phyloP scores from a whole-genome alignment of 2,888 invertebrate species.

The Torymus auratus region DNA sequence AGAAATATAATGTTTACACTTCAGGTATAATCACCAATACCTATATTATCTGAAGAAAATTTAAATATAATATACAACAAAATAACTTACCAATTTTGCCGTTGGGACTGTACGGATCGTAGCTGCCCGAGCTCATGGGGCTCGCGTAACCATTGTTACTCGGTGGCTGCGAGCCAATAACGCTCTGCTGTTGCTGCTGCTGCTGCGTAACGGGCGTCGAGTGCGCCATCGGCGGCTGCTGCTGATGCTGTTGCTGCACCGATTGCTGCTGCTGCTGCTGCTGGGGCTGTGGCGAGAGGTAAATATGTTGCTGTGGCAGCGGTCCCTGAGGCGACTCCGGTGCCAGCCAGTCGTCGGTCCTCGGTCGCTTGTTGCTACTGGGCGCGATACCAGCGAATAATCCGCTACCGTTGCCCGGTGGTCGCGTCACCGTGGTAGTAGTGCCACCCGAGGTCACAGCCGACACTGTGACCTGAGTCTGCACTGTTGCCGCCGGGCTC shows the following conservation, averaged over 20 bases:
- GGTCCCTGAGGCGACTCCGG: conserved; percentile 80
- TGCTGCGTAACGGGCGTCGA: conserved; percentile 62
- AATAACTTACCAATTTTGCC: conserved; percentile 91
- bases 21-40: too few relatives aligned
- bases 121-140: conserved; percentile 91
- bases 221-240: conserved; percentile 63
- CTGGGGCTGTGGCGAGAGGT: conserved; percentile 71
- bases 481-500: conserved; percentile 73
- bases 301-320: conserved; percentile 80
- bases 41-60: too few relatives aligned
- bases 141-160: conserved; percentile 89
- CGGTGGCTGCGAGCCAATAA: conserved; percentile 67
- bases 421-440: conserved; percentile 69
- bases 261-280: conserved; percentile 60
- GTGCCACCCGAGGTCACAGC: too few relatives aligned
- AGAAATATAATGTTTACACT: too few relatives aligned
- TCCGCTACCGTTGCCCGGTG: conserved; percentile 67
- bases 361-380: conserved; percentile 78
- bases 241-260: conserved; percentile 65
- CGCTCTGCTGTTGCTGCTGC: conserved; percentile 57
- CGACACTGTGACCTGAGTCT: too few relatives aligned
- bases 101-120: conserved; percentile 93
- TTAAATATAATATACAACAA: background rate
- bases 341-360: conserved; percentile 82
- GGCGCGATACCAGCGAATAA: conserved; percentile 74